These are phyloP conservation scores for Oplegnathus fasciatus DNA, from an alignment of 2,113 vertebrate species.

Conservation along the genomic window DNA sequence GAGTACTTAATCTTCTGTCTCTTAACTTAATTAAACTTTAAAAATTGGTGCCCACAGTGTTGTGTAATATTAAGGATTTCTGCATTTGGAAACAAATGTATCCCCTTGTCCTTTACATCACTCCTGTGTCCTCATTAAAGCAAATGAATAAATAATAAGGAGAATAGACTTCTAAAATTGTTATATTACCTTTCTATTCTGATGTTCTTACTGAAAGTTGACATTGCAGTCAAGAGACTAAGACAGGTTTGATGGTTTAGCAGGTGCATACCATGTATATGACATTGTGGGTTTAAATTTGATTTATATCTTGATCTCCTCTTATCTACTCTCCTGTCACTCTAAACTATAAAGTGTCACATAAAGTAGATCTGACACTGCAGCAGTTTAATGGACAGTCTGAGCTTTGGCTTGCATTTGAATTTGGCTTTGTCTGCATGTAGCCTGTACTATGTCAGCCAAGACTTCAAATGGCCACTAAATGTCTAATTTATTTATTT, in stretches of 20 bases:
- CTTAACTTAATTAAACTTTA: not conserved
- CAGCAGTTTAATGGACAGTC: not conserved
- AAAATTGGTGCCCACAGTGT: not conserved
- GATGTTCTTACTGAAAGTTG: not conserved
- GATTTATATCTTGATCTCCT: slow-evolving; percentile 39
- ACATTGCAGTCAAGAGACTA: not conserved
- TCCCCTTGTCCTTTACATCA: not conserved
- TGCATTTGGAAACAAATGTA: not conserved
- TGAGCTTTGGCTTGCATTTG: not conserved
- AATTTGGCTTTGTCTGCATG: not conserved
- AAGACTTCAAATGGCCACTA: not conserved
- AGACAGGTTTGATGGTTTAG: slow-evolving; percentile 20
- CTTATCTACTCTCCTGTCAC: slow-evolving; percentile 20
- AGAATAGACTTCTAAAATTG: not conserved
- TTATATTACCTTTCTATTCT: not conserved
- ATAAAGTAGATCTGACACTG: slow-evolving; percentile 21
- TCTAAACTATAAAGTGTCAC: not conserved
- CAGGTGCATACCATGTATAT: not conserved
- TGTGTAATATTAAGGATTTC: not conserved
- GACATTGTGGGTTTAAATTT: slow-evolving; percentile 23
- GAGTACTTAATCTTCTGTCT: not conserved
- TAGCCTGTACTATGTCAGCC: not conserved
- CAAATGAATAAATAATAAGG: not conserved
- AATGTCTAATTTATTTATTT: not conserved
- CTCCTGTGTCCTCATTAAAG: not conserved